A percentile compares a stretch with the other conserved stretches of the same genome.
These are phyloP conservation scores for Larimichthys polyactis DNA, from an alignment of 2,113 vertebrate species.

Conservation along the genomic window DNA sequence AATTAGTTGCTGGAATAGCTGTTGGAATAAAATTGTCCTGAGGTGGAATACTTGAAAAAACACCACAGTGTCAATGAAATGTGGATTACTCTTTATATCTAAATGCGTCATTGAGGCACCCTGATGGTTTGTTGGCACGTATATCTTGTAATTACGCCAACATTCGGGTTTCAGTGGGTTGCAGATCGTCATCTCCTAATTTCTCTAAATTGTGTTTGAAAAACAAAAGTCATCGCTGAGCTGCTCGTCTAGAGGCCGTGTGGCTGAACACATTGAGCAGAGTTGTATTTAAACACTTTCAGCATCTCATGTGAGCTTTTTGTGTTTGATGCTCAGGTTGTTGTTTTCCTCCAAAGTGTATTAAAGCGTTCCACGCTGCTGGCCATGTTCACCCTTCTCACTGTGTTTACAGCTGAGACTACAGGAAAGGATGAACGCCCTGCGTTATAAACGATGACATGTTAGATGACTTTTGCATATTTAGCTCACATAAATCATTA, in stretches of 20 bases:
- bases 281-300: conserved; percentile 9
- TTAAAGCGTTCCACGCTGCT: not conserved
- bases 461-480: no score
- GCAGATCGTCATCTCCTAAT: not conserved
- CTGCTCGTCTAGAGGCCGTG: not conserved
- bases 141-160: not conserved
- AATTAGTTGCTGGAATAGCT: no score
- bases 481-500: no score
- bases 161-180: not conserved
- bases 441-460: no score
- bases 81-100: not conserved
- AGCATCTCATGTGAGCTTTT: not conserved
- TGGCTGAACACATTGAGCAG: not conserved
- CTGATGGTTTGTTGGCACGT: not conserved
- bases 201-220: not conserved
- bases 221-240: not conserved
- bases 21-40: not conserved
- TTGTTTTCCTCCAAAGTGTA: conserved; percentile 7
- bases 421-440: no score
- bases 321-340: not conserved
- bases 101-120: not conserved
- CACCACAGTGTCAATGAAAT: no score
- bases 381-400: not conserved
- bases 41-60: not conserved
- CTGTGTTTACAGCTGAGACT: conserved; percentile 15